Base-by-base conservation (phyloP, 2,888 invertebrate genomes). In the Plebejus anna region DNA sequence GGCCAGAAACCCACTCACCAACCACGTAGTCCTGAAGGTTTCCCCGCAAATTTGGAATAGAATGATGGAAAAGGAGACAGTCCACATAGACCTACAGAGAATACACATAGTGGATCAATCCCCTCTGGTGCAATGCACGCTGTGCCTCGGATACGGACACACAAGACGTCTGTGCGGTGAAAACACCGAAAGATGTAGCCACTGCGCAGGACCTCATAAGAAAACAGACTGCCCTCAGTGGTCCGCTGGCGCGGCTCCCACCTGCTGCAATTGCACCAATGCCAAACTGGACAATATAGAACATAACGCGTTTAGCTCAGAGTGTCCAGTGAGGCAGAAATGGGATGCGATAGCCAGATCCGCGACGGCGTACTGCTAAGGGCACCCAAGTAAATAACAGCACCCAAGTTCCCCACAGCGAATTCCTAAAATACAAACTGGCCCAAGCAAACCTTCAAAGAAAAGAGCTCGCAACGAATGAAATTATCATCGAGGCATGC, bases 141-240 rank as follows among this genome's bases (percentile, higher is more conserved):
- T 38, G 2, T 82, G 82, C 73, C 71, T 81, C 1, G 79, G 78
- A 0, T 81, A 77, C 11, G 80, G 80, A 0, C 80, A 81, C 22
- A 61, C 78, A 0, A 75, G 28, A 28, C 22, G 77, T 4, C 72
- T 76, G 59, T 81, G 81, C 76, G 77, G 16, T 0, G 78, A 79
- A 4, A 9, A 36, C 16, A 55, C 13, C 1, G 78, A 77, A 9
- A 22, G 59, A 4, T 81, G 81, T 76, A 75, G 78, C 36, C 80
- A 81, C 66, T 81, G 80, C n/a, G 79, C 79, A 0, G 80, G 78
- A 0, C 72, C 77, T 0, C 80, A 81, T 32, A 11, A 76, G 59
- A 51, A 72, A n/a, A 16, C 51, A 0, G 78, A 79, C 0, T 80
- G 80, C 75, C 32, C 71, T 4, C 59, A 77, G 2, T 32, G 61